Percentiles rank a stretch among this genome's conserved stretches.
phyloP scores from a whole-genome alignment of 2,888 invertebrate species.

The Orthosia incerta region DNA sequence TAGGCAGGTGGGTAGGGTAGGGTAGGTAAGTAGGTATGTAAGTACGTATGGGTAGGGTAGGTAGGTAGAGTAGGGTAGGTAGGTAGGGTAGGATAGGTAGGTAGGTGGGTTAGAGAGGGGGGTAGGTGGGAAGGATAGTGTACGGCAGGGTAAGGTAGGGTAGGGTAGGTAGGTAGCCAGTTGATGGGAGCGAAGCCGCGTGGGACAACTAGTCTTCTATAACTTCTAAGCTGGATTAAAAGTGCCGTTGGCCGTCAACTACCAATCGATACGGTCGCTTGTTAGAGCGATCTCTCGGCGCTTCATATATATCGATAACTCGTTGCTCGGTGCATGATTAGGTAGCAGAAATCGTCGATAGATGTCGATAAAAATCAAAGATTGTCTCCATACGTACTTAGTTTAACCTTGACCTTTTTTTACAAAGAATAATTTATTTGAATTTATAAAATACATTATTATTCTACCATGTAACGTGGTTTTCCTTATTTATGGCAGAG shows the following conservation, averaged over 20 bases:
- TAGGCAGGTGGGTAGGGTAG: no score
- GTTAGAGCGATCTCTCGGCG: not conserved
- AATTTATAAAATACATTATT: not conserved
- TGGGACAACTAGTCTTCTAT: no score
- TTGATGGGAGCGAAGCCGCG: no score
- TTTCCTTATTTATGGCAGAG: constrained; percentile 34
- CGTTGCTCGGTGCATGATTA: not conserved
- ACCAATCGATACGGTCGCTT: not conserved
- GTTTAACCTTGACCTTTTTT: not conserved
- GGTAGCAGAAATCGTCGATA: not conserved
- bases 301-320: not conserved
- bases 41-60: no score
- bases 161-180: no score
- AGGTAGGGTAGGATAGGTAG: no score
- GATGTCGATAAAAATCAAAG: not conserved
- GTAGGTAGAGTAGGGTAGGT: no score
- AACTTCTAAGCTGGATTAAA: not conserved
- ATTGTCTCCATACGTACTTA: not conserved
- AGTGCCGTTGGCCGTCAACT: not conserved
- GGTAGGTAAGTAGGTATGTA: no score
- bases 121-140: no score
- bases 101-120: no score
- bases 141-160: no score
- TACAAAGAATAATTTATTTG: not conserved
- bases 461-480: constrained; percentile 18